Conservation (phyloP, 2,797 vertebrate species). For the Sylvilagus floridanus region DNA sequence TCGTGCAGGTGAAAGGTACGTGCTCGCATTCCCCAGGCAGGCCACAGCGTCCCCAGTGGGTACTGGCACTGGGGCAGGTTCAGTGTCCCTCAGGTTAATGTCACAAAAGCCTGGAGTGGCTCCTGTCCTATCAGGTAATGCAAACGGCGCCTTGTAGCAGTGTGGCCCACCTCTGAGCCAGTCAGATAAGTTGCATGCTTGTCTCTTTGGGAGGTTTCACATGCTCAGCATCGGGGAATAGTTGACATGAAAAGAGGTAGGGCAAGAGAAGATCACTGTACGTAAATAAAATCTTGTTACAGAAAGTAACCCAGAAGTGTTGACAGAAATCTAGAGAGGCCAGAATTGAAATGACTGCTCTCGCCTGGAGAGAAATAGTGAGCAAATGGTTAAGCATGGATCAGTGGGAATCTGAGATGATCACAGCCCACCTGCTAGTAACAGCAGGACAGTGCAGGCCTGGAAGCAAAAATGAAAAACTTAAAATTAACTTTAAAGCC, state of each 20-base stretch:
- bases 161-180: neutral
- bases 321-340: neutral
- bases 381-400: neutral
- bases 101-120: neutral
- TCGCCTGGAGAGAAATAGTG: neutral
- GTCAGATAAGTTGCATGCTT: neutral
- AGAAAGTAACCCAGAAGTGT: neutral
- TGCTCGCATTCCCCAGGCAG: neutral
- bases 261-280: neutral
- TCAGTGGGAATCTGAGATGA: neutral
- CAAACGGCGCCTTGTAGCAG: neutral
- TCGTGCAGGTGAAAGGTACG: constrained; percentile 98
- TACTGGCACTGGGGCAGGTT: neutral
- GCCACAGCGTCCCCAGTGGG: accelerated
- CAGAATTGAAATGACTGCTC: neutral
- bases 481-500: neutral
- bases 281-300: constrained; percentile 12
- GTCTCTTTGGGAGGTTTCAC: constrained; percentile 19
- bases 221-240: neutral
- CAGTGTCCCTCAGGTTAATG: neutral
- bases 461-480: neutral
- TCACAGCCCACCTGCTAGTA: neutral
- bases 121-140: neutral
- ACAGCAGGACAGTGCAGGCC: neutral
- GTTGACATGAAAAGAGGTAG: neutral